Percentiles rank a stretch among this genome's conserved stretches.
Conservation (phyloP, 2,888 invertebrate species). For the Criorhina ranunculi region DNA sequence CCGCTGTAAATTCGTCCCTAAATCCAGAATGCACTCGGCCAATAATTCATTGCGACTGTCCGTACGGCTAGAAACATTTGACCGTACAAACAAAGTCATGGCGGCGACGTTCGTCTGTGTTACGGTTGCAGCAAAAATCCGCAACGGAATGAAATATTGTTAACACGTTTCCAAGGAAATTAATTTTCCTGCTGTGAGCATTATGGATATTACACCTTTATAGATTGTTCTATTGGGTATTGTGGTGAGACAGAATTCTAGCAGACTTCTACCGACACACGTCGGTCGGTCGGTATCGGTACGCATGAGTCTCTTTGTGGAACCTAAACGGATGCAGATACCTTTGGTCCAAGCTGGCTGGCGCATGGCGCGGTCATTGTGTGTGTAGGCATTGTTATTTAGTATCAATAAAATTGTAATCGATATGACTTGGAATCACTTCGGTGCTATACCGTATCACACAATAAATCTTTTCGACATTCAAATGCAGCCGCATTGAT, state of each 20-base stretch:
- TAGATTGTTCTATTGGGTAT: slow-evolving; percentile 60
- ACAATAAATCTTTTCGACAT: slow-evolving; percentile 68
- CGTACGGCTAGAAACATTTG: slow-evolving; percentile 8
- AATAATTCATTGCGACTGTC: slow-evolving; percentile 55
- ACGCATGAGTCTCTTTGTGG: slow-evolving; percentile 58
- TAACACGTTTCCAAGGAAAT: slow-evolving; percentile 75
- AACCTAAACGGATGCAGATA: slow-evolving; percentile 50
- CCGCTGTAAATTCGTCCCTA: slow-evolving; percentile 53
- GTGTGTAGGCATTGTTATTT: slow-evolving; percentile 75
- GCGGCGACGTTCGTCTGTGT: slow-evolving; percentile 37
- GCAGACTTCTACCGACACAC: slow-evolving; percentile 53
- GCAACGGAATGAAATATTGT: slow-evolving; percentile 71
- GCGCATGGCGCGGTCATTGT: slow-evolving; percentile 47
- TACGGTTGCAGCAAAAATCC: slow-evolving; percentile 52
- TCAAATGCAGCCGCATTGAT: slow-evolving; percentile 47
- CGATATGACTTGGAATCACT: slow-evolving; percentile 70
- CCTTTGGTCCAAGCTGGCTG: slow-evolving; percentile 22
- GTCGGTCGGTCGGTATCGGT: too few relatives aligned
- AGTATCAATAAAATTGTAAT: slow-evolving; percentile 76
- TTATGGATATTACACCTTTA: slow-evolving; percentile 72
- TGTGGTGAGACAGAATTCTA: slow-evolving; percentile 50
- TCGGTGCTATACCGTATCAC: slow-evolving; percentile 70
- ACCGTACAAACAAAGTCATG: slow-evolving; percentile 38
- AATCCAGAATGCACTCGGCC: slow-evolving; percentile 31
- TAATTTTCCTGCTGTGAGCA: slow-evolving; percentile 76